phyloP scores from a whole-genome alignment of 2,888 invertebrate genomes.

The Meliscaeva auricollis region DNA sequence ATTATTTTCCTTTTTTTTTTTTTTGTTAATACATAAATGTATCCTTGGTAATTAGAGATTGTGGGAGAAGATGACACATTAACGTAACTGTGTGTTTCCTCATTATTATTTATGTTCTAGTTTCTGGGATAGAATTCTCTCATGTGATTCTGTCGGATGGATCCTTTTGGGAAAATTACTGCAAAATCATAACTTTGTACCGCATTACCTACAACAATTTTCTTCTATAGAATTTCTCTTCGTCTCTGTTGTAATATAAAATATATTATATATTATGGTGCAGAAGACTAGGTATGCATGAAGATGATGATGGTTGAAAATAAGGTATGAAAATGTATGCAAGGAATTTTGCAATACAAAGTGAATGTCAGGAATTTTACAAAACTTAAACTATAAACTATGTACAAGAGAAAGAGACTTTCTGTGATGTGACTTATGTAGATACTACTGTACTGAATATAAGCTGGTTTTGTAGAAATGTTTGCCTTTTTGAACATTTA shows the following conservation, averaged over 20 bases:
- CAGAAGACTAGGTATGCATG: background rate
- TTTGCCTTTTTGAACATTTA: constrained; percentile 34
- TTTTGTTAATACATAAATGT: constrained; percentile 31
- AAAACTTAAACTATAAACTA: background rate
- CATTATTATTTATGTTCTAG: constrained; percentile 67
- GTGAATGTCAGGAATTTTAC: constrained; percentile 39
- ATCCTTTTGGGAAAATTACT: constrained; percentile 39
- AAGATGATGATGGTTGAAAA: constrained; percentile 16
- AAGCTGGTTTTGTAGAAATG: background rate
- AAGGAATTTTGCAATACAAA: constrained; percentile 52
- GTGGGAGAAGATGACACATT: constrained; percentile 56
- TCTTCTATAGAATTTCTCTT: constrained; percentile 35
- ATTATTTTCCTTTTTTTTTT: constrained; percentile 7
- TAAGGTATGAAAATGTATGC: constrained; percentile 58
- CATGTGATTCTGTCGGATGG: background rate
- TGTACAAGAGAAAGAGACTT: background rate
- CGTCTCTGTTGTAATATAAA: constrained; percentile 10
- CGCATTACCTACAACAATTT: constrained; percentile 31
- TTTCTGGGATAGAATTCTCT: constrained; percentile 5
- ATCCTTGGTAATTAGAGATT: constrained; percentile 72
- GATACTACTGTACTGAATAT: too few relatives aligned
- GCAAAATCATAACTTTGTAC: constrained; percentile 64
- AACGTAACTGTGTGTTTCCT: constrained; percentile 53
- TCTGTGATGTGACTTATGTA: background rate
- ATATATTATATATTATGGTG: background rate